Evolutionary conservation across 2,797 vertebrate genomes (phyloP), one percentile per base, ranked within the genome.

Genomic region (Halcyon chelicuti): DNA sequence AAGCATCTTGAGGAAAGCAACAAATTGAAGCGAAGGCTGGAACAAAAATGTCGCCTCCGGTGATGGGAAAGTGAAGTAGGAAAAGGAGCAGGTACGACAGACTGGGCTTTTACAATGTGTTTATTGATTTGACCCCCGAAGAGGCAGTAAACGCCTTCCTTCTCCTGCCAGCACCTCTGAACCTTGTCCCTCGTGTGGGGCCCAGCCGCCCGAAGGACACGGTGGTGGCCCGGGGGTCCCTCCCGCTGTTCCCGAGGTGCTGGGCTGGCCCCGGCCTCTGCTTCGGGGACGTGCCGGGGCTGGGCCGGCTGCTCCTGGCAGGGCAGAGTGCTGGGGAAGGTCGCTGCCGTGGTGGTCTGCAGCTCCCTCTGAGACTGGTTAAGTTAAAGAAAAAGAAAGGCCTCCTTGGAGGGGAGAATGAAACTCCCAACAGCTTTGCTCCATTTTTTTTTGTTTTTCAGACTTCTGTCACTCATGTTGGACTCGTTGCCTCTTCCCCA

Each of bases 321-420:
- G 14, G 7, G 9, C 19, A 10, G n/a, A 67, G 9, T 37, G 67
- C 26, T 20, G 29, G 35, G 46, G n/a, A 52, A 31, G 26, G 62
- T 44, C 58, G 3, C 31, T 17, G 2, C 2, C 0, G 0, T 8
- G 11, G 3, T 39, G 28, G 18, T 33, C 65, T 39, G 46, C 46
- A 35, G 33, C 42, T 19, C 37, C 42, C 3, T 7, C 5, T 23
- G 7, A 68, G 73, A 46, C 51, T 21, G 40, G 7, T 25, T 29
- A 26, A 39, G 17, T 11, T 33, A 75, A 2, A 20, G 17, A 12
- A 31, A 7, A 7, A 63, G 25, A 13, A 3, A 25, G 13, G 19
- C 6, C 44, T 44, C 3, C 12, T 72, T 13, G 19, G 42, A 14
- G 4, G 67, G 10, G 26, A 2, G 12, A 51, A 62, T 17, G 37